Conservation (phyloP, 2,113 vertebrate genomes). For the Sylvilagus bachmani region DNA sequence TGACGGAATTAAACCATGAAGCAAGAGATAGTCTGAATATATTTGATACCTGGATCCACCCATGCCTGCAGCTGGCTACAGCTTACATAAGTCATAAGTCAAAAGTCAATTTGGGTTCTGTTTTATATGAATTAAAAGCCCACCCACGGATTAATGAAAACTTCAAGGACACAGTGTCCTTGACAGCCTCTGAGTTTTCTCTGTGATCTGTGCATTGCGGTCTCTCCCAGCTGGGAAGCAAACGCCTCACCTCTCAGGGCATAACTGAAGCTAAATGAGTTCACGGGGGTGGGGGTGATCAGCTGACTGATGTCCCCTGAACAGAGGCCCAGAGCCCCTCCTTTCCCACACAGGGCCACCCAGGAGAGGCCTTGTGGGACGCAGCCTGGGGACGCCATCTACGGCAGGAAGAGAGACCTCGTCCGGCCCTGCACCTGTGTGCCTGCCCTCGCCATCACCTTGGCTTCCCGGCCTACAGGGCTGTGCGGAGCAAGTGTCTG, state of each 20-base stretch:
- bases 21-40: neutral
- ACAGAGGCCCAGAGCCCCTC: neutral
- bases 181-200: neutral
- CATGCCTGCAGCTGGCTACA: no score
- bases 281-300: neutral
- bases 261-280: neutral
- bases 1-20: neutral
- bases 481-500: no score
- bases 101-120: neutral
- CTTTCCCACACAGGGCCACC: fast-evolving
- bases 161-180: no score
- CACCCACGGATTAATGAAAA: neutral
- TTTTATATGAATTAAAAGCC: neutral
- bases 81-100: neutral
- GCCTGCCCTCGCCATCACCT: neutral
- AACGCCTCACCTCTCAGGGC: no score
- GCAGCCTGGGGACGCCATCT: no score
- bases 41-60: no score
- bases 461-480: neutral
- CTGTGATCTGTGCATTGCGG: neutral
- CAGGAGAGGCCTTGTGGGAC: neutral
- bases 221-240: neutral
- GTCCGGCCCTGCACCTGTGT: no score
- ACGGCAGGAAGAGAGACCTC: neutral
- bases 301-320: neutral